Evolutionary conservation across 1,140 invertebrate species (phyloP).

Genomic region (Ctenoplectra terminalis): DNA sequence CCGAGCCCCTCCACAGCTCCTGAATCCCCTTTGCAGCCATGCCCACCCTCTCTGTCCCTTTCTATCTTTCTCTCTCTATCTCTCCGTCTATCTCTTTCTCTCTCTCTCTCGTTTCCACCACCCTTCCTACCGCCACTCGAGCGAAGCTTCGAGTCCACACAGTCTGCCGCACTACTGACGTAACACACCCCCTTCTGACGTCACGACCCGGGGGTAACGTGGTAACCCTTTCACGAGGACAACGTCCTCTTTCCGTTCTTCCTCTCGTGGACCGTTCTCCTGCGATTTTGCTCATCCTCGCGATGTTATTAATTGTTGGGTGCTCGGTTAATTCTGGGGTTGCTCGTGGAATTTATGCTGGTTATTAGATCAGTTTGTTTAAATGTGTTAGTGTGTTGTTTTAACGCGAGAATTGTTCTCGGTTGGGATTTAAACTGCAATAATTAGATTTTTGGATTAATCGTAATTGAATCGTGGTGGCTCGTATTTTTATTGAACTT

Average conservation of each 20-base stretch:
- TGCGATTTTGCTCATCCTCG: neutral
- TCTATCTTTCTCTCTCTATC: neutral
- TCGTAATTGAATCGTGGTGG: too few species aligned
- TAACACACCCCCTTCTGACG: conserved; percentile 73
- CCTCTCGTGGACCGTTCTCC: neutral
- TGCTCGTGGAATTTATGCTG: neutral
- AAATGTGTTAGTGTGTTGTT: neutral
- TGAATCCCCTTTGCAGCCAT: conserved; percentile 22
- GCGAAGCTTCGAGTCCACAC: conserved; percentile 47
- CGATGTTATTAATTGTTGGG: neutral
- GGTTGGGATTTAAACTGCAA: neutral
- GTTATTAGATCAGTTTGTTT: neutral
- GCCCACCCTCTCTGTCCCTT: neutral
- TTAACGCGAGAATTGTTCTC: neutral
- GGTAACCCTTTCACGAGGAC: conserved; percentile 62
- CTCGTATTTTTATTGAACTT: too few species aligned
- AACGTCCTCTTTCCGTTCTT: conserved; percentile 54
- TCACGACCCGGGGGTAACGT: conserved; percentile 63
- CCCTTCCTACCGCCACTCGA: neutral
- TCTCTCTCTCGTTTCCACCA: neutral
- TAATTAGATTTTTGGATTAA: too few species aligned
- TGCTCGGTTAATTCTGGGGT: neutral
- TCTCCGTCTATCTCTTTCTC: neutral
- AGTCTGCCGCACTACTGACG: conserved; percentile 72
- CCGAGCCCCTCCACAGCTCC: conserved; percentile 15